Conservation (phyloP, 2,113 vertebrate genomes). For the Ctenodactylus gundi region DNA sequence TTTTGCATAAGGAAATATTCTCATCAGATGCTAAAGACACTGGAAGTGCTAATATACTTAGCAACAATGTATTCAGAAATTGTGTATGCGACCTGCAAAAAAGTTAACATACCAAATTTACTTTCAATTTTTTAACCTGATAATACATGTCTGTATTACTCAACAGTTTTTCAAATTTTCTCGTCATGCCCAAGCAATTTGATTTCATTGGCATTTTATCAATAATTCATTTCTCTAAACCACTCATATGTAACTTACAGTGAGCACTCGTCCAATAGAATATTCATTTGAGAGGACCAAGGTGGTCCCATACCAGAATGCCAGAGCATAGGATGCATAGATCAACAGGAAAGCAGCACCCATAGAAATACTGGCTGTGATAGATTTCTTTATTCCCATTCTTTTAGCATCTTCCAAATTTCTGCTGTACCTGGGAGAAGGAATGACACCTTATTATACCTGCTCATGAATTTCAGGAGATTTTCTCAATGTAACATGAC, state of each 20-base stretch:
- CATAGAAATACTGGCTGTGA: conserved; percentile 84
- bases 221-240: not conserved
- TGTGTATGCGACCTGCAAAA: too few relatives aligned
- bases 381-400: conserved; percentile 88
- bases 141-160: too few relatives aligned
- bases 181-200: not conserved
- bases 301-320: conserved; percentile 90
- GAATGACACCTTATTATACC: conserved; percentile 18
- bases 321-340: conserved; percentile 87
- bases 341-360: conserved; percentile 87
- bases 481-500: not conserved
- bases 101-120: too few relatives aligned
- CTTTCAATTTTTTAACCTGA: too few relatives aligned
- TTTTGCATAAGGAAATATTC: too few relatives aligned
- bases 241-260: conserved; percentile 81
- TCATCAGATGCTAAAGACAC: too few relatives aligned
- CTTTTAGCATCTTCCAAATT: conserved; percentile 85
- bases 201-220: not conserved
- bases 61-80: too few relatives aligned
- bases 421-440: conserved; percentile 81
- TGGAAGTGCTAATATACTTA: too few relatives aligned
- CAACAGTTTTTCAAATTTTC: not conserved
- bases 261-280: conserved; percentile 86
- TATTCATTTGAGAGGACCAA: conserved; percentile 84
- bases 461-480: not conserved